Evolutionary conservation across 2,888 invertebrate genomes (phyloP).

Genomic region (Tholera decimalis): DNA sequence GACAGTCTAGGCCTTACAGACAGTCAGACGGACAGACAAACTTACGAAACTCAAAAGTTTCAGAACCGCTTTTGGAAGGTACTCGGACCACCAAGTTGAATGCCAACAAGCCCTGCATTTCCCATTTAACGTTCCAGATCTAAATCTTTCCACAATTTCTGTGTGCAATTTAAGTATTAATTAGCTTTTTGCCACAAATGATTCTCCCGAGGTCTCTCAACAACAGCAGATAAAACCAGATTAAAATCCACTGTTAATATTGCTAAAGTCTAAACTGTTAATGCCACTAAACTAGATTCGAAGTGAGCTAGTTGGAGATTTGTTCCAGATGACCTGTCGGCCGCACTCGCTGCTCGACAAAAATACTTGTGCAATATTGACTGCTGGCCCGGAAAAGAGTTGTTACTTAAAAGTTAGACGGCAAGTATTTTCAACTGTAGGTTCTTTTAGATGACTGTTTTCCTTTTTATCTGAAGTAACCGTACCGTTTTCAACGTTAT

Average conservation of each 20-base stretch:
- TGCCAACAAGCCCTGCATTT: neutral
- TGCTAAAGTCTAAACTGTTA: slow-evolving; percentile 55
- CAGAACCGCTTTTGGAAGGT: slow-evolving; percentile 6
- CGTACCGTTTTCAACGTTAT: slow-evolving; percentile 37
- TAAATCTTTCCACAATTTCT: neutral
- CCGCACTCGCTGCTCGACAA: slow-evolving; percentile 64
- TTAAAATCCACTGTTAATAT: slow-evolving; percentile 48
- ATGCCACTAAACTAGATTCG: slow-evolving; percentile 69
- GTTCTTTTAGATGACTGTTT: slow-evolving; percentile 32
- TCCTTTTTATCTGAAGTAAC: slow-evolving; percentile 16
- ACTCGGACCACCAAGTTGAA: slow-evolving; percentile 2
- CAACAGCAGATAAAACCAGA: slow-evolving; percentile 41
- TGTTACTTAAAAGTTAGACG: slow-evolving; percentile 64
- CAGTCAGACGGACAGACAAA: slow-evolving; percentile 5
- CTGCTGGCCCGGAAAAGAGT: slow-evolving; percentile 63
- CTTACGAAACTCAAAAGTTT: slow-evolving; percentile 19
- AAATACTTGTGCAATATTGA: slow-evolving; percentile 68
- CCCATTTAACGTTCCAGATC: neutral
- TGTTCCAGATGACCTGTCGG: slow-evolving; percentile 80
- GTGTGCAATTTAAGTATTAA: neutral
- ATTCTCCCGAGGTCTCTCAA: slow-evolving; percentile 15
- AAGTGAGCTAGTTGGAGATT: slow-evolving; percentile 75
- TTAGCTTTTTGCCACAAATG: neutral
- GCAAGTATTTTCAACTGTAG: slow-evolving; percentile 47
- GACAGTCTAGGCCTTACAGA: neutral